A percentile compares a stretch with the other conserved stretches of the same genome.
Conservation (phyloP, 2,797 vertebrate genomes). For the Hirundo rustica region DNA sequence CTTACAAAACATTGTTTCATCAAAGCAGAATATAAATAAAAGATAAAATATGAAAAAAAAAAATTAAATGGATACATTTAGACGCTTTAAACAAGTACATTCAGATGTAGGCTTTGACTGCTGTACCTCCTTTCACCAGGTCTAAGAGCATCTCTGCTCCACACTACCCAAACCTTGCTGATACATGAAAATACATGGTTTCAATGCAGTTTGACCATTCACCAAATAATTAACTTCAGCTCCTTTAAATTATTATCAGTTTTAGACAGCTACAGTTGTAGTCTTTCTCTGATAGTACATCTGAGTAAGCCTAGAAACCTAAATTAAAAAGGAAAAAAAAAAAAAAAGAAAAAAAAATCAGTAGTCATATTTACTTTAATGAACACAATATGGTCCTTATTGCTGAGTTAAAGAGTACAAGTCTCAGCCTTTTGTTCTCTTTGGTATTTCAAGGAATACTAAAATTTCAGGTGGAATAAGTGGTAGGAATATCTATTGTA, state of each 20-base stretch:
- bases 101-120: neutral
- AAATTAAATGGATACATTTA: neutral
- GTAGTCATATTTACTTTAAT: neutral
- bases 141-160: neutral
- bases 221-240: neutral
- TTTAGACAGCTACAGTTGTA: neutral
- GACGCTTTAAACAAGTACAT: neutral
- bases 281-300: neutral
- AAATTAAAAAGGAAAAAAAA: neutral
- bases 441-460: neutral
- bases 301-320: neutral
- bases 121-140: neutral
- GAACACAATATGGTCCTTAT: neutral
- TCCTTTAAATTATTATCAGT: neutral
- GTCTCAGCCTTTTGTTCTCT: neutral
- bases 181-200: neutral
- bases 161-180: neutral
- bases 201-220: neutral
- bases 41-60: neutral
- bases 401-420: neutral
- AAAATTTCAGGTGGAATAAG: constrained; percentile 2
- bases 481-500: neutral
- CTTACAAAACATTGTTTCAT: neutral
- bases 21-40: constrained; percentile 1
- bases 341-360: neutral